Percentiles rank a stretch among this genome's conserved stretches.
Conservation (phyloP, 2,888 invertebrate species). For the Herminia tarsipennalis region DNA sequence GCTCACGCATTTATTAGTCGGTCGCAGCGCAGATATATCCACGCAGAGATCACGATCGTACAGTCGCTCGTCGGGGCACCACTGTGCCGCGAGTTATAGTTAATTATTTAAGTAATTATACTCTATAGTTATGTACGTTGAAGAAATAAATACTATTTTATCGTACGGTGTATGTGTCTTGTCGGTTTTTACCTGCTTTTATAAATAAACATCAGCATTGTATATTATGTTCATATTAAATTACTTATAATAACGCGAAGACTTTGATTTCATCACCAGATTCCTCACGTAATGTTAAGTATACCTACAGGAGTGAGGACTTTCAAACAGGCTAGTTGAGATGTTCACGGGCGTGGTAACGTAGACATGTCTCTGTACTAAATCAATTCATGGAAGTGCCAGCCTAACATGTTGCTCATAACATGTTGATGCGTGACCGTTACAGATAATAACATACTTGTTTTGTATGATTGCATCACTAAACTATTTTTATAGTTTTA, state of each 20-base stretch:
- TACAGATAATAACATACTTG: too few relatives aligned
- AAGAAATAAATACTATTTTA: slow-evolving; percentile 63
- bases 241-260: slow-evolving; percentile 59
- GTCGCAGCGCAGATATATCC: slow-evolving; percentile 7
- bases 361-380: too few relatives aligned
- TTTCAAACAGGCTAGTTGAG: too few relatives aligned
- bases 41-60: slow-evolving; percentile 14
- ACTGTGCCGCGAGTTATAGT: slow-evolving; percentile 27
- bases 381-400: too few relatives aligned
- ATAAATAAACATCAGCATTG: slow-evolving; percentile 82
- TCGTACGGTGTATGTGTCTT: slow-evolving; percentile 74
- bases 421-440: too few relatives aligned
- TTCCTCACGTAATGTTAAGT: too few relatives aligned
- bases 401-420: too few relatives aligned
- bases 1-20: slow-evolving; percentile 17
- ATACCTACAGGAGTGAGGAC: too few relatives aligned
- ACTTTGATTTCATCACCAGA: slow-evolving; percentile 46
- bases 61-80: slow-evolving; percentile 20
- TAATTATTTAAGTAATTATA: slow-evolving; percentile 58
- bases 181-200: slow-evolving; percentile 82
- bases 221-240: slow-evolving; percentile 85
- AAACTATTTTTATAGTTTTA: too few relatives aligned
- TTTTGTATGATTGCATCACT: too few relatives aligned
- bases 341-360: too few relatives aligned
- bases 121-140: slow-evolving; percentile 55